A percentile compares a stretch with the other conserved stretches of the same genome.
Evolutionary conservation across 1,140 invertebrate genomes (phyloP).

Genomic region (Musca domestica): DNA sequence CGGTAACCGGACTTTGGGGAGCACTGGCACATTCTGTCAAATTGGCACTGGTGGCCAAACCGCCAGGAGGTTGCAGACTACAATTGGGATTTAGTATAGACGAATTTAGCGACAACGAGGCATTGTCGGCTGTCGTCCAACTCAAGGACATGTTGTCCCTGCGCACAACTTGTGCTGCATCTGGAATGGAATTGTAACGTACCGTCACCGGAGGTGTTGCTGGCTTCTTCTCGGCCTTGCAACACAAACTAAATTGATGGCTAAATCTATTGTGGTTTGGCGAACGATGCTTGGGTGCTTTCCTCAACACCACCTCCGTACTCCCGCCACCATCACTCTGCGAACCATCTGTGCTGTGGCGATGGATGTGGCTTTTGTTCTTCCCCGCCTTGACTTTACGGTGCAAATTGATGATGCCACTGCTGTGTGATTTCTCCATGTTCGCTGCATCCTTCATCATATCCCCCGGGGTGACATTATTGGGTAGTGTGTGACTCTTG

Average conservation of each 20-base stretch:
- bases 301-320: slow-evolving; percentile 29
- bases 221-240: slow-evolving; percentile 48
- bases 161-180: slow-evolving; percentile 29
- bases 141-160: slow-evolving; percentile 45
- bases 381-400: slow-evolving; percentile 39
- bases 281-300: slow-evolving; percentile 45
- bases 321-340: slow-evolving; percentile 38
- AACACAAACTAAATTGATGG: slow-evolving; percentile 51
- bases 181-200: slow-evolving; percentile 52
- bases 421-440: slow-evolving; percentile 41
- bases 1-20: slow-evolving; percentile 46
- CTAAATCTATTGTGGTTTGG: slow-evolving; percentile 50
- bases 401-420: slow-evolving; percentile 45
- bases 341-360: slow-evolving; percentile 44
- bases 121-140: slow-evolving; percentile 47
- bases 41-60: slow-evolving; percentile 26
- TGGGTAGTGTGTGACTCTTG: slow-evolving; percentile 45
- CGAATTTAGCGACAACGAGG: slow-evolving; percentile 36
- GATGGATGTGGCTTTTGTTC: slow-evolving; percentile 39
- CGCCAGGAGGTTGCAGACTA: slow-evolving; percentile 22
- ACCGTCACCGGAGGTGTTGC: slow-evolving; percentile 49
- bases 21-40: slow-evolving; percentile 49
- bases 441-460: not conserved
- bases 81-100: slow-evolving; percentile 31
- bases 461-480: slow-evolving; percentile 4